These are phyloP conservation scores for Microctenopoma steveboyesi DNA, from an alignment of 2,797 vertebrate genomes.

Conservation along the genomic window DNA sequence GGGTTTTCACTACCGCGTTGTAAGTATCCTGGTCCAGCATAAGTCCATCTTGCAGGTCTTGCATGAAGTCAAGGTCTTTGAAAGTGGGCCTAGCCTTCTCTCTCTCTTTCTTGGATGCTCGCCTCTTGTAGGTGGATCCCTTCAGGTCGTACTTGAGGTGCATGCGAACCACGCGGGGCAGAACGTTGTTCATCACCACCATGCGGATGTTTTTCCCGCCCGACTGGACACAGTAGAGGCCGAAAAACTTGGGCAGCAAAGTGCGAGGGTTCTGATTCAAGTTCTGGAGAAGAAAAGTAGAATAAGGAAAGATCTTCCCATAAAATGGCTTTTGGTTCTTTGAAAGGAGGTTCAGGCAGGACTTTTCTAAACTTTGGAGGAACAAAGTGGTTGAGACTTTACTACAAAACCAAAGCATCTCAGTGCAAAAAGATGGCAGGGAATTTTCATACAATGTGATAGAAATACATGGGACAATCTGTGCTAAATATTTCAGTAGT, in stretches of 20 bases:
- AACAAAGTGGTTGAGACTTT: background rate
- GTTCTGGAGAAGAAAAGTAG: slow-evolving; percentile 82
- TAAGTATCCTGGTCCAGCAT: slow-evolving; percentile 95
- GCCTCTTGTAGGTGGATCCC: slow-evolving; percentile 96
- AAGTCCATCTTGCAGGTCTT: slow-evolving; percentile 92
- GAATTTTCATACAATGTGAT: background rate
- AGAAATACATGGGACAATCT: slow-evolving; percentile 7
- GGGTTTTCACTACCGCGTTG: slow-evolving; percentile 92
- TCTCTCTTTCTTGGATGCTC: slow-evolving; percentile 95
- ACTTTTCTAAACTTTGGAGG: background rate
- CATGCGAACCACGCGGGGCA: slow-evolving; percentile 95
- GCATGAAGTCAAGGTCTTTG: slow-evolving; percentile 98
- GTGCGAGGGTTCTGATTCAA: slow-evolving; percentile 98
- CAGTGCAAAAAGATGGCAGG: background rate
- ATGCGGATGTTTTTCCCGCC: slow-evolving; percentile 98
- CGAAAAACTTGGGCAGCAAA: slow-evolving; percentile 96
- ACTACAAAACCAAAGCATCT: background rate
- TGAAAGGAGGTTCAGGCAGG: background rate
- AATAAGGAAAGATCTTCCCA: background rate
- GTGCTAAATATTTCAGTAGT: slow-evolving; percentile 50
- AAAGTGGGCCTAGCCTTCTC: slow-evolving; percentile 94
- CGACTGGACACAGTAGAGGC: slow-evolving; percentile 97
- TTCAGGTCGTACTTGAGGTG: slow-evolving; percentile 98
- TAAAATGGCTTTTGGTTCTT: background rate
- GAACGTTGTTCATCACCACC: slow-evolving; percentile 98